Base-by-base conservation (phyloP, 2,888 invertebrate species). In the Azorinus chamasolen region DNA sequence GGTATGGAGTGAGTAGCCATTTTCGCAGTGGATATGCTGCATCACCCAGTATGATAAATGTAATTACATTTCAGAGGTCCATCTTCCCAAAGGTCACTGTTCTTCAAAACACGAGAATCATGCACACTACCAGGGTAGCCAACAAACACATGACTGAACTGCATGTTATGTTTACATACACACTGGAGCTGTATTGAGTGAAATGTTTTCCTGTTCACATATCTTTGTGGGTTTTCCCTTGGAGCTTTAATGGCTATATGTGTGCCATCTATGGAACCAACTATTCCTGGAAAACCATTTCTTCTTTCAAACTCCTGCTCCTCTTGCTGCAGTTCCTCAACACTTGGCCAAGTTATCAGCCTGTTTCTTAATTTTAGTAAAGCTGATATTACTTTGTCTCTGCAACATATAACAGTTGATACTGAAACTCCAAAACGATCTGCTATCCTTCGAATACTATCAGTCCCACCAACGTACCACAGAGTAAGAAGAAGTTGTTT, bases 381-480 rank as follows among this genome's bases (percentile, higher is more conserved):
- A 32, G 62, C 54, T 24, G 18, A 16, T 8, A 46, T 43, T 12
- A 69, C 39, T 37, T 25, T 63, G 16, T 58, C 32, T 16, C 78
- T 39, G n/a, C 46, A 54, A 14, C 37, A 14, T 16, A 78, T 61
- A 1, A 74, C 73, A 18, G 73, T 41, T 39, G 65, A 73, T 32
- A 61, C 69, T 18, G 73, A 64, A n/a, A 78, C 32, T 8, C 72
- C 69, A 78, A 78, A 78, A 37, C 68, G 39, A 32, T 78, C 68
- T 39, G 68, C 72, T 39, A 78, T 63, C 64, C 50, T 70, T 5
- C 43, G 14, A 24, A 78, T 45, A 12, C 53, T 73, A 43, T 78
- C 65, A 4, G 20, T 18, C 27, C 61, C 22, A 3, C 69, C 73
- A n/a, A 78, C 39, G 37, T 73, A 78, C 69, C 62, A 73, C 22